Base-by-base conservation (phyloP, 2,113 vertebrate genomes). In the Bos indicus region DNA sequence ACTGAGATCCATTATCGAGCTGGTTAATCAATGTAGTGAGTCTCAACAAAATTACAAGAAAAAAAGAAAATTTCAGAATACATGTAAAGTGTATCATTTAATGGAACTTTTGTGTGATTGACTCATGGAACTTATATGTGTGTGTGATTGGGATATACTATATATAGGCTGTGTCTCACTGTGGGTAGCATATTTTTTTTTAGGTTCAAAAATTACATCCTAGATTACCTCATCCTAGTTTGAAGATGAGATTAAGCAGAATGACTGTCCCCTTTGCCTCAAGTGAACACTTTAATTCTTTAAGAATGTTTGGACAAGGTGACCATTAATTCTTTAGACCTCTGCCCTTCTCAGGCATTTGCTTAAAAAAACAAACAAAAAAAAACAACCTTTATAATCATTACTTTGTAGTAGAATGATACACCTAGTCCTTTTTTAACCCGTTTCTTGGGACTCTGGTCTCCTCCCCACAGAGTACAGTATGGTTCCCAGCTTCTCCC, bases 181-280 rank as follows among this genome's bases (percentile, higher is more conserved):
- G 12, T 86, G n/a, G 23, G 52, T 30, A 36, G 2, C 23, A 67
- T 48, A 28, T 26, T 92, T 64, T 40, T 71, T 74, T 19, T 17
- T 19, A 59, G 51, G 71, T 78, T 64, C 57, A 36, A 57, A 71
- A 90, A 67, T 26, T 78, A 78, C 40, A 7, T 95, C n/a, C 48
- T 88, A 60, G 28, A 36, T 30, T 62, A 88, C 54, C 17, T 91
- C 30, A 48, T 64, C 40, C 86, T 67, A 90, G 43, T 43, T 14
- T 90, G 64, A 95, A 89, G 64, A 88, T 57, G 56, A 13, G 64
- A 10, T 78, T 94, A 88, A 95, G 82, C 60, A 74, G 83, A 97
- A 86, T 94, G 62, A 91, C 85, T 94, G 11, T 23, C n/a, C 21
- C 21, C 56, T 91, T 84, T 91, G 62, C 56, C 62, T 84, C 48